Conservation (phyloP, 2,113 vertebrate species). For the Bombycilla garrulus region DNA sequence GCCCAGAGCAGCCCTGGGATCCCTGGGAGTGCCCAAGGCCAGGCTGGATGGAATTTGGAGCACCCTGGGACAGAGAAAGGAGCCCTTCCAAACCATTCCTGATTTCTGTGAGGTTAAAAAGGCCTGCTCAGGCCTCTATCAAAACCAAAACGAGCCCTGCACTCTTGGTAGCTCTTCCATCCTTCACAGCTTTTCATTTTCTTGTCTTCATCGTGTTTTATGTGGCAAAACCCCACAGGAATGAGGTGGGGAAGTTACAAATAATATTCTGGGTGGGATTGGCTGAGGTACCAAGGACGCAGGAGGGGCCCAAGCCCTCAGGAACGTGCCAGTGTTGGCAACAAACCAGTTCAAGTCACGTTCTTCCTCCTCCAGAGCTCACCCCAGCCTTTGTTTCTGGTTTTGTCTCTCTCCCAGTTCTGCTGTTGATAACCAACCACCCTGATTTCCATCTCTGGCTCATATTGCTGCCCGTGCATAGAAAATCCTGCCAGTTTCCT, state of each 20-base stretch:
- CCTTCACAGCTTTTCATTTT: neutral
- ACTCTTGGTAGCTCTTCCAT: rapidly evolving
- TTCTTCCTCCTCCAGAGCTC: neutral
- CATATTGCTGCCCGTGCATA: neutral
- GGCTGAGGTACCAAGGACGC: rapidly evolving
- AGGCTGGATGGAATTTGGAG: rapidly evolving
- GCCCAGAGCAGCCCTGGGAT: neutral
- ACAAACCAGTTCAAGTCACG: neutral
- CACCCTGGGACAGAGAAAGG: rapidly evolving
- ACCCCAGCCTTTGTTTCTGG: neutral
- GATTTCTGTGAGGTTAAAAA: neutral
- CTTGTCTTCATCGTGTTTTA: neutral
- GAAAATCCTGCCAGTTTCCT: neutral
- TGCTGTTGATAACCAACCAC: neutral
- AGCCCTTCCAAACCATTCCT: neutral
- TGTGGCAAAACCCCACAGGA: neutral
- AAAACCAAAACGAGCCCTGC: neutral
- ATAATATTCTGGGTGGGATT: rapidly evolving
- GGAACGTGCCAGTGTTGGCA: neutral
- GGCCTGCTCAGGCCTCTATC: neutral
- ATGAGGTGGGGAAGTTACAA: neutral
- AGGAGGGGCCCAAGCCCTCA: neutral
- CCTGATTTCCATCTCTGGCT: neutral
- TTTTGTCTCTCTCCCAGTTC: rapidly evolving
- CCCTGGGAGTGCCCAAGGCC: neutral